Conservation (phyloP, 1,140 invertebrate species). For the Lordiphosa collinella region DNA sequence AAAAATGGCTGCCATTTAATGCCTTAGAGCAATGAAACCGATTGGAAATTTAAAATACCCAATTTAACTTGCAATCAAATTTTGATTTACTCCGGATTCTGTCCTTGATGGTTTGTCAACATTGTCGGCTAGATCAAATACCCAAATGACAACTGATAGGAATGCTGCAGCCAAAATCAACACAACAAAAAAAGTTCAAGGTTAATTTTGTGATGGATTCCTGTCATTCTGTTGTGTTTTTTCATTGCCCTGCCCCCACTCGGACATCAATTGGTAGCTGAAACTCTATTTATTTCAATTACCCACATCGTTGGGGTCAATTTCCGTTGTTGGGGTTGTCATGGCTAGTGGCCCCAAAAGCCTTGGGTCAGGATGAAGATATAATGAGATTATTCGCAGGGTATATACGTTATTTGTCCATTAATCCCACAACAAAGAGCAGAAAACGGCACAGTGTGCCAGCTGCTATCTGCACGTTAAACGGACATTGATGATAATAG, state of each 20-base stretch:
- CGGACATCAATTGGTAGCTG: conserved; percentile 9
- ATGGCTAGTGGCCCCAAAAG: neutral
- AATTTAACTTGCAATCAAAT: too few relatives aligned
- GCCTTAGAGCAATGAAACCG: too few relatives aligned
- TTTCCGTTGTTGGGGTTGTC: conserved; percentile 8
- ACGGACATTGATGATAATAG: conserved; percentile 12
- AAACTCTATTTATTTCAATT: conserved; percentile 16
- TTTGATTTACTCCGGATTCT: too few relatives aligned
- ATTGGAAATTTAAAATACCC: too few relatives aligned
- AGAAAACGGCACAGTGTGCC: neutral
- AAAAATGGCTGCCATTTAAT: too few relatives aligned
- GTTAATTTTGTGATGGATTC: conserved; percentile 8
- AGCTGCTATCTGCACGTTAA: conserved; percentile 11
- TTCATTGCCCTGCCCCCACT: neutral
- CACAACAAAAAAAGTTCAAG: conserved; percentile 5
- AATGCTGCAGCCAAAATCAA: conserved; percentile 2
- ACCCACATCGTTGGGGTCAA: conserved; percentile 12
- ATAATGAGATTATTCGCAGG: conserved; percentile 10
- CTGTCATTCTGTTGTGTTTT: neutral
- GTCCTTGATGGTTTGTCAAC: too few relatives aligned
- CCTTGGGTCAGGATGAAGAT: conserved; percentile 4
- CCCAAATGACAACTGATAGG: neutral
- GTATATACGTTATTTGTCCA: conserved; percentile 6
- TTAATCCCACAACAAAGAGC: conserved; percentile 8
- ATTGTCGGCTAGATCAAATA: too few relatives aligned